phyloP scores from a whole-genome alignment of 2,113 vertebrate species.

The Corythoichthys haematopterus region DNA sequence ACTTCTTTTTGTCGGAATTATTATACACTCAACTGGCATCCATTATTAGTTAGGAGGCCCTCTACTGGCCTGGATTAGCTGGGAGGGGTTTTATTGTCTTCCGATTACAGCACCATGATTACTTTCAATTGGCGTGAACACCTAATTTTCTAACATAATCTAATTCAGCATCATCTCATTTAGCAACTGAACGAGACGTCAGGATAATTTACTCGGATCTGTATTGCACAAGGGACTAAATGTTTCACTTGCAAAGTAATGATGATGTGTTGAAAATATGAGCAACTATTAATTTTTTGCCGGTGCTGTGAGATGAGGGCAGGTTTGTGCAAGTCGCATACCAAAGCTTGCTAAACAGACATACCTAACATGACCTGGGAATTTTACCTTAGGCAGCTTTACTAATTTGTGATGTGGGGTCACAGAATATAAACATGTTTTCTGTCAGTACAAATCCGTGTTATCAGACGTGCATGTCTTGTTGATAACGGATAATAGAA shows the following conservation, averaged over 20 bases:
- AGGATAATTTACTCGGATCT: slow-evolving; percentile 48
- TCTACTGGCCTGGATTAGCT: slow-evolving; percentile 47
- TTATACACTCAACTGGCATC: slow-evolving; percentile 44
- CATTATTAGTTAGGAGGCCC: slow-evolving; percentile 40
- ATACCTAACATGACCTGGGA: slow-evolving; percentile 47
- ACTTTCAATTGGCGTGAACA: slow-evolving; percentile 65
- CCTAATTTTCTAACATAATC: slow-evolving; percentile 66
- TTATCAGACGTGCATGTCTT: slow-evolving; percentile 41
- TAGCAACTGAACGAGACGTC: slow-evolving; percentile 57
- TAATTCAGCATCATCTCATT: slow-evolving; percentile 71
- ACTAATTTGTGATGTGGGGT: slow-evolving; percentile 51
- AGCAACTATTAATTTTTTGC: slow-evolving; percentile 44
- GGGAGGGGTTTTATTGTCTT: slow-evolving; percentile 57
- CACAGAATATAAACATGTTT: slow-evolving; percentile 64
- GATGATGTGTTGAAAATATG: slow-evolving; percentile 52
- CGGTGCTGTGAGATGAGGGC: slow-evolving; percentile 19
- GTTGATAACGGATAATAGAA: slow-evolving; percentile 45
- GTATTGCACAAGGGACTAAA: slow-evolving; percentile 50
- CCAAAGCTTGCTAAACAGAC: slow-evolving; percentile 31
- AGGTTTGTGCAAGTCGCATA: slow-evolving; percentile 54
- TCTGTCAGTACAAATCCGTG: slow-evolving; percentile 51
- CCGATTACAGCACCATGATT: slow-evolving; percentile 62
- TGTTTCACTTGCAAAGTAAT: slow-evolving; percentile 64
- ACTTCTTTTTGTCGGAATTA: slow-evolving; percentile 31
- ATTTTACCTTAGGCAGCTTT: slow-evolving; percentile 56